Evolutionary conservation across 2,113 vertebrate species (phyloP), one percentile per base, ranked within the genome.

Genomic region (Rhynchomys soricoides): DNA sequence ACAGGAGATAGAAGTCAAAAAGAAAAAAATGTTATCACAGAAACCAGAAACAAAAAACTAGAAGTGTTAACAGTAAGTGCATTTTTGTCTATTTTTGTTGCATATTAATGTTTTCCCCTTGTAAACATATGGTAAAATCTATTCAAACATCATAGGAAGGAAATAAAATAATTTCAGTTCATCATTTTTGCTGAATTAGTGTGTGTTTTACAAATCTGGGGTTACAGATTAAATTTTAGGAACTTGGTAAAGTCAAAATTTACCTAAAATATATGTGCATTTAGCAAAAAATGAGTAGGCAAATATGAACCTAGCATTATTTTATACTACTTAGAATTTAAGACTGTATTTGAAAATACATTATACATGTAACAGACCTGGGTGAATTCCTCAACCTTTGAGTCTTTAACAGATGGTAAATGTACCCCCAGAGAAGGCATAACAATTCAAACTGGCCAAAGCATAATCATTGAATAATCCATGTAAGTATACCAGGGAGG

Each of bases 11-110:
- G 16, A 90, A 97, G 86, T 81, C 92, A 94, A 86, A 94, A 93
- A 12, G 90, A 96, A 93, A 97, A 96, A 94, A 97, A 96, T 29
- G 37, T 71, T 78, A 0, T 95, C 71, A 83, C 43, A 95, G 92
- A 91, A 97, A 97, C 85, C 68, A 96, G 88, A 93, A 98, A 95
- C 86, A 96, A 97, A 95, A 95, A 97, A 15, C n/a, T 94, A 26
- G 97, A 98, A 93, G 86, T 96, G 17, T 75, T 98, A 93, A 97
- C 94, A 68, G 97, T 98, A 96, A 98, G 97, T 97, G 62, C 9
- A 66, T 87, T 86, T 97, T 90, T 50, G 59, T 31, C 8, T 73
- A 1, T 85, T 89, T 71, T 26, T 94, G 11, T 17, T 64, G 10
- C 45, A 48, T 55, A 83, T 7, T 68, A 16, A 68, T 75, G 1